Base-by-base conservation (phyloP, 2,797 vertebrate genomes). In the Psittacula echo region DNA sequence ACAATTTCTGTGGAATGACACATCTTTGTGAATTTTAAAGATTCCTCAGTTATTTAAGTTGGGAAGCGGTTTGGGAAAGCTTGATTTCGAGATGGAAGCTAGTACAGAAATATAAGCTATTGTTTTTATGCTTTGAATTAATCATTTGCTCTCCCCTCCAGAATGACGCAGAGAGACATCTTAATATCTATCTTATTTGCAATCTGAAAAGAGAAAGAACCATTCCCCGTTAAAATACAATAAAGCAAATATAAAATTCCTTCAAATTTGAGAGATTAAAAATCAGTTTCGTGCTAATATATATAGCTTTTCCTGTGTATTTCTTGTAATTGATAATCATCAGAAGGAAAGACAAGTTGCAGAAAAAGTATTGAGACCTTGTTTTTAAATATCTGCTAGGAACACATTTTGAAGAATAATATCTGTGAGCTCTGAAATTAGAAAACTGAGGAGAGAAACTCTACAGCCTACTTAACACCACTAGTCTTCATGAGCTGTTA, bases 71-170 rank as follows among this genome's bases (percentile, higher is more conserved):
- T 95, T 93, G 80, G 72, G 74, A 92, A 89, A 95, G 86, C 85
- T 62, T 92, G 94, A 83, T 71, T 96, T 94, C 92, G 87, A 94
- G 85, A 95, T 86, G 87, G 94, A 86, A 96, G 73, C 65, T 82
- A 89, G 76, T 58, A 70, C 30, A 74, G 82, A 91, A 93, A 53
- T 80, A 70, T 95, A 96, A 92, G 79, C 20, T 88, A 78, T 90
- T 91, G 73, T 56, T 96, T 85, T 90, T 92, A 90, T 76, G 47
- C 81, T 94, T 88, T 76, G 80, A 91, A 91, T 93, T 97, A 96
- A 93, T 94, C 83, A 87, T 65, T 91, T 85, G 56, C 37, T 92
- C 88, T 93, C 30, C 44, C 37, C 83, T 94, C 83, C 48, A 84
- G 75, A 94, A 77, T 34, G 58, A 72, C 87, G 61, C 79, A 92